Evolutionary conservation across 2,888 invertebrate species (phyloP).

Genomic region (Eilema caniola): DNA sequence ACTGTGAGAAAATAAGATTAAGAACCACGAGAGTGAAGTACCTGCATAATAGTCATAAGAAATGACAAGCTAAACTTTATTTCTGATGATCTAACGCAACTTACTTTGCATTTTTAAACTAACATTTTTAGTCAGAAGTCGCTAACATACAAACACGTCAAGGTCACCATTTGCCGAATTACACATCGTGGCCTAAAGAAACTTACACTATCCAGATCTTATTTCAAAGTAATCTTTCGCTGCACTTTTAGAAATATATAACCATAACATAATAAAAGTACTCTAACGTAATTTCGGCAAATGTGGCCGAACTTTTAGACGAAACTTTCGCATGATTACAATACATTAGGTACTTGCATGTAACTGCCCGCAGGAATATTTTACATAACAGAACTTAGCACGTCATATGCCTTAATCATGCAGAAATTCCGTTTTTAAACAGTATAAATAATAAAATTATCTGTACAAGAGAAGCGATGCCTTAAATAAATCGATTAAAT

Average conservation of each 20-base stretch:
- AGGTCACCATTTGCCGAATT: slow-evolving; percentile 1
- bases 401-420: slow-evolving; percentile 21
- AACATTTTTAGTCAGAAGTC: neutral
- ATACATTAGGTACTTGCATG: neutral
- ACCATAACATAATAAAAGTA: neutral
- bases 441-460: slow-evolving; percentile 10
- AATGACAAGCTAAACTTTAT: too few species aligned
- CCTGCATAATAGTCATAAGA: too few species aligned
- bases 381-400: neutral
- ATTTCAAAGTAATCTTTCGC: neutral
- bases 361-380: neutral
- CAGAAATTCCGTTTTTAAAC: slow-evolving; percentile 33
- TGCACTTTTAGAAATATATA: neutral
- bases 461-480: slow-evolving; percentile 31
- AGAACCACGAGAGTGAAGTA: neutral
- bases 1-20: neutral
- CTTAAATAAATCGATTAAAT: slow-evolving; percentile 26
- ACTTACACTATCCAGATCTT: neutral
- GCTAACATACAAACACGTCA: slow-evolving; percentile 3
- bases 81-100: too few species aligned
- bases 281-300: neutral
- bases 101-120: neutral
- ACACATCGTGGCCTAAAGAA: neutral
- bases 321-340: slow-evolving; percentile 35
- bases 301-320: neutral